Evolutionary conservation across 2,113 vertebrate genomes (phyloP).

Genomic region (Casuarius casuarius): DNA sequence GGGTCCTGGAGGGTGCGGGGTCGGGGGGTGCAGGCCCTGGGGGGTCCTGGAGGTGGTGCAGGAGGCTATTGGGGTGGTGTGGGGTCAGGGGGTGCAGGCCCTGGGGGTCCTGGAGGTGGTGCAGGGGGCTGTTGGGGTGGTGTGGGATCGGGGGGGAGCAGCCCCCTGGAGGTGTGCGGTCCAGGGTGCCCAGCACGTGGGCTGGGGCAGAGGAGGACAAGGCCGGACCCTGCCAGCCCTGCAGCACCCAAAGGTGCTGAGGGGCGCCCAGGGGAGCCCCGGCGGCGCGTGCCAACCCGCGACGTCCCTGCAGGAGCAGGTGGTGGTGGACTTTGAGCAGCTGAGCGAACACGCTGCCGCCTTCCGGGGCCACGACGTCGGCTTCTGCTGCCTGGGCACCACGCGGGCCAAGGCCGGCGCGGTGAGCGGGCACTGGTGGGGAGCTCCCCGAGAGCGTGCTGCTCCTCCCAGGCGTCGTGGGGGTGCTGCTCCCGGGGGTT

Average conservation of each 20-base stretch:
- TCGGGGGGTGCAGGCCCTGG: too few species aligned
- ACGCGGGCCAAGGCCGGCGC: slow-evolving; percentile 86
- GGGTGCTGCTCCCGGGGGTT: too few species aligned
- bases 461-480: too few species aligned
- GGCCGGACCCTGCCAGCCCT: not conserved
- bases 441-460: too few species aligned
- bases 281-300: not conserved
- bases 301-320: slow-evolving; percentile 71
- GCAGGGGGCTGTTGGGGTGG: too few species aligned
- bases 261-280: not conserved
- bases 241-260: not conserved
- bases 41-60: too few species aligned
- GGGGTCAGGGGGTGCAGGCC: too few species aligned
- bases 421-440: slow-evolving; percentile 74
- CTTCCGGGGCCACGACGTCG: slow-evolving; percentile 82
- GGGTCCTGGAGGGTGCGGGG: not conserved
- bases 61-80: too few species aligned
- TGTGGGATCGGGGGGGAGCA: too few species aligned
- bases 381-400: slow-evolving; percentile 67
- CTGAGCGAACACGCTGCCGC: slow-evolving; percentile 82
- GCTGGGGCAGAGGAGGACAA: not conserved
- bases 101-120: too few species aligned
- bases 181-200: not conserved
- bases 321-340: slow-evolving; percentile 79
- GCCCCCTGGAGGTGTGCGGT: too few species aligned